phyloP scores from a whole-genome alignment of 2,888 invertebrate species.

The Rotaria sp. region DNA sequence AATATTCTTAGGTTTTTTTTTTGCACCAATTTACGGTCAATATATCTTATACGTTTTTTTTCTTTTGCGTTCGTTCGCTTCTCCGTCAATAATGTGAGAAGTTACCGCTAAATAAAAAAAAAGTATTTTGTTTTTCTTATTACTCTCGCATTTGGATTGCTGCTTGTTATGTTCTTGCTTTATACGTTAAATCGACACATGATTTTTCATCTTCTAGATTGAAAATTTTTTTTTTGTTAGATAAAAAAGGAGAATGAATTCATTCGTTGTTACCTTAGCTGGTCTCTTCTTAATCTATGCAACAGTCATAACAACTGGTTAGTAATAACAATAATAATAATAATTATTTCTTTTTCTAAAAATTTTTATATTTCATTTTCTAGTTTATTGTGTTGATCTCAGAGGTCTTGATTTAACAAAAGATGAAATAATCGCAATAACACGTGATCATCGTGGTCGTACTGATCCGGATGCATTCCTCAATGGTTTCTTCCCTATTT shows the following conservation, averaged over 20 bases:
- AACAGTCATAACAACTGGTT: not conserved
- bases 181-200: not conserved
- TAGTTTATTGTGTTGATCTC: not conserved
- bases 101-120: not conserved
- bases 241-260: not conserved
- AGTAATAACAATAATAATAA: not conserved
- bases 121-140: not conserved
- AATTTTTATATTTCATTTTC: not conserved
- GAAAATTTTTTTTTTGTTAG: not conserved
- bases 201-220: not conserved
- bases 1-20: not conserved
- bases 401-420: not conserved
- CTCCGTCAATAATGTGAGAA: not conserved
- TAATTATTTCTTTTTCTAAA: not conserved
- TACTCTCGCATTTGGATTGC: not conserved
- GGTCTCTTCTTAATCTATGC: not conserved
- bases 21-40: not conserved
- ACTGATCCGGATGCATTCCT: slow-evolving; percentile 31
- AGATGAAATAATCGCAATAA: slow-evolving; percentile 31
- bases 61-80: not conserved
- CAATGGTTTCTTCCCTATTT: slow-evolving; percentile 35
- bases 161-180: not conserved
- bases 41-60: not conserved
- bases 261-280: not conserved
- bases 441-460: slow-evolving; percentile 33